phyloP scores from a whole-genome alignment of 2,888 invertebrate species.

The Thalpophila matura region DNA sequence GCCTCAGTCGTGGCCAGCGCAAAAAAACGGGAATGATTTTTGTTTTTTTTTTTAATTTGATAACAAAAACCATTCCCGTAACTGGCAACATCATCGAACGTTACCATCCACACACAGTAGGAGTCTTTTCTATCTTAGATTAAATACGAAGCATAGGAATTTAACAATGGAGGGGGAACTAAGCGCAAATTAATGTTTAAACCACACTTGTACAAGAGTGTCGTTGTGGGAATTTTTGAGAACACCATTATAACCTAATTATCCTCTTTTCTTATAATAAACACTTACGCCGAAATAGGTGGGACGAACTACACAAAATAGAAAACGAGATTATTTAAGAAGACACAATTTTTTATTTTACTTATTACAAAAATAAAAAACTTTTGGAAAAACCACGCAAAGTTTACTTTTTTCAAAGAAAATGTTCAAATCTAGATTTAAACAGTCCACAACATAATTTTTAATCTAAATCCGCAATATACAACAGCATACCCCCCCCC shows the following conservation, averaged over 20 bases:
- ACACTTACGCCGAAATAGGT: constrained; percentile 34
- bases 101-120: constrained; percentile 64
- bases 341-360: too few relatives aligned
- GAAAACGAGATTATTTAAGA: constrained; percentile 5
- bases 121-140: constrained; percentile 70
- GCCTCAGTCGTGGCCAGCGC: constrained; percentile 66
- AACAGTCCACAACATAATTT: neutral
- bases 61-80: constrained; percentile 72
- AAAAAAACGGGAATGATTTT: constrained; percentile 64
- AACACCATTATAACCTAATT: constrained; percentile 15
- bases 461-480: constrained; percentile 36
- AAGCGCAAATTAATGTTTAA: constrained; percentile 62
- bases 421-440: neutral
- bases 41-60: constrained; percentile 49
- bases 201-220: constrained; percentile 52
- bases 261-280: constrained; percentile 27
- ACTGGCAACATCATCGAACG: constrained; percentile 68
- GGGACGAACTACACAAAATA: constrained; percentile 14
- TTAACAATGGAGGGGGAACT: constrained; percentile 71
- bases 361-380: too few relatives aligned
- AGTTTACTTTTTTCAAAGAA: neutral
- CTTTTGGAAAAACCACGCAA: too few relatives aligned
- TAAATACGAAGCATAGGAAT: constrained; percentile 68
- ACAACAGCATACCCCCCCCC: constrained; percentile 43
- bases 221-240: constrained; percentile 53